phyloP scores from a whole-genome alignment of 2,888 invertebrate species.

The Lepetodrilus schrolli region DNA sequence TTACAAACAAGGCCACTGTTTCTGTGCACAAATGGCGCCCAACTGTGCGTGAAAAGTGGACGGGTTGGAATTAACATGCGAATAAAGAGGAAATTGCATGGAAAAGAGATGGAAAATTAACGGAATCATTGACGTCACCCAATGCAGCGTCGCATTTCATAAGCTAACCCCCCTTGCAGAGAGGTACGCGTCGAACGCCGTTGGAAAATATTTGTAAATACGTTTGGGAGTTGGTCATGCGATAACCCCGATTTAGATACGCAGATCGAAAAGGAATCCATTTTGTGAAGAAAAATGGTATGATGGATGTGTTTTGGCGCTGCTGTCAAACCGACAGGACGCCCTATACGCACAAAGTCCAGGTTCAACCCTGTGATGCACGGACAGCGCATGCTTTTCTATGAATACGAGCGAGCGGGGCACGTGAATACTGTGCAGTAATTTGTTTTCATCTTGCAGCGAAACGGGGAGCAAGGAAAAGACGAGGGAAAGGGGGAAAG shows the following conservation, averaged over 20 bases:
- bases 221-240: not conserved
- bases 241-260: not conserved
- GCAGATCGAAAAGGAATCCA: not conserved
- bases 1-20: no score
- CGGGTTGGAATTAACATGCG: not conserved
- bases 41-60: not conserved
- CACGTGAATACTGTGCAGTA: slow-evolving; percentile 19
- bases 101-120: not conserved
- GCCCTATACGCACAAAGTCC: not conserved
- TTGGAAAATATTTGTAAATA: not conserved
- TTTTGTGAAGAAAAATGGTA: not conserved
- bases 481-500: no score
- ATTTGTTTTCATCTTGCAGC: slow-evolving; percentile 17
- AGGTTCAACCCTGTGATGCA: slow-evolving; percentile 12
- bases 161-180: no score
- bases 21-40: not conserved
- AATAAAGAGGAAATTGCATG: slow-evolving; percentile 20
- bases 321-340: not conserved
- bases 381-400: not conserved
- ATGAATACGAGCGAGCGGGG: not conserved
- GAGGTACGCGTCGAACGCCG: not conserved
- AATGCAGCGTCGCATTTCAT: not conserved
- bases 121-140: slow-evolving; percentile 2
- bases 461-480: no score
- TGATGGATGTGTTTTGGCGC: not conserved